These are phyloP conservation scores for Teleogryllus occipitalis DNA, from an alignment of 1,140 invertebrate genomes.

Conservation along the genomic window DNA sequence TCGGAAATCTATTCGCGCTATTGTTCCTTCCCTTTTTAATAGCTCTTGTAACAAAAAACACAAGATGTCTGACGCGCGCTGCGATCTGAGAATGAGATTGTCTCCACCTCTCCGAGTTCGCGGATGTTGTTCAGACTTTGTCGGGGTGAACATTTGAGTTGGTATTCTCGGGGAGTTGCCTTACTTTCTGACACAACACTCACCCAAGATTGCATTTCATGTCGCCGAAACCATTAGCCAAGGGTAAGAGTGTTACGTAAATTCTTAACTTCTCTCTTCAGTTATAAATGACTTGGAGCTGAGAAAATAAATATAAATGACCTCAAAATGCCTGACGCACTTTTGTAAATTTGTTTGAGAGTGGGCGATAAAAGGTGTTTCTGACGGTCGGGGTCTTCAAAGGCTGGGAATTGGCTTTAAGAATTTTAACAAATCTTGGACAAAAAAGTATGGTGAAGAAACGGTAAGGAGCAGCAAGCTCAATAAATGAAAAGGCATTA, in stretches of 20 bases:
- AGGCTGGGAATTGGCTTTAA: not conserved
- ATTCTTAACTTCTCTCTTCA: not conserved
- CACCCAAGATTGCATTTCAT: not conserved
- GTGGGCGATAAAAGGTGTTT: not conserved
- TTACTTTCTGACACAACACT: not conserved
- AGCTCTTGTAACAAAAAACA: too few species aligned
- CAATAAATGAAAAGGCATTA: too few species aligned
- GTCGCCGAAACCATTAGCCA: not conserved
- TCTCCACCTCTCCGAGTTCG: too few species aligned
- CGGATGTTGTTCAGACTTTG: too few species aligned
- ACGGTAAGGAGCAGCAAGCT: too few species aligned
- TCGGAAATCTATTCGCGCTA: too few species aligned
- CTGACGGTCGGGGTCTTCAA: not conserved
- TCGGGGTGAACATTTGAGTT: not conserved
- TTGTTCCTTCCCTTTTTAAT: too few species aligned
- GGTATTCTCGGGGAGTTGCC: not conserved
- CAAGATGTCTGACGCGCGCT: too few species aligned
- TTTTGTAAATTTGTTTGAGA: not conserved
- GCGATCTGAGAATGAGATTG: too few species aligned
- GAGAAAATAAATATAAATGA: constrained; percentile 1
- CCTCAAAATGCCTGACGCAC: not conserved
- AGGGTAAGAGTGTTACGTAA: not conserved
- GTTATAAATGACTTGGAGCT: not conserved
- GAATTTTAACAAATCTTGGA: not conserved
- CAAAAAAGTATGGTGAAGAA: too few species aligned